phyloP scores from a whole-genome alignment of 2,113 vertebrate genomes.

The Nettapus auritus region DNA sequence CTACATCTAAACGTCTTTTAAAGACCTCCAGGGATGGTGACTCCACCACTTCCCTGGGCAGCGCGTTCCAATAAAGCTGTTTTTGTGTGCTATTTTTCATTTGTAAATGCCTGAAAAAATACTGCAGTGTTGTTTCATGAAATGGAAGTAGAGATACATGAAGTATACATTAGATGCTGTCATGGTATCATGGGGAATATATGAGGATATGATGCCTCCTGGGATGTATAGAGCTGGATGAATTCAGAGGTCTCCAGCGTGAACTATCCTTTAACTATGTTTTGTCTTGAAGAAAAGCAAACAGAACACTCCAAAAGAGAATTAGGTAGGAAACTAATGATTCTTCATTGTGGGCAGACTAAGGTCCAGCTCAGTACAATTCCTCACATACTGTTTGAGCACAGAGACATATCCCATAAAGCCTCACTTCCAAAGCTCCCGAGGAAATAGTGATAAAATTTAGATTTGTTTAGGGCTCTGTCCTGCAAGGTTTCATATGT shows the following conservation, averaged over 20 bases:
- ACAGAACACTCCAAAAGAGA: not conserved
- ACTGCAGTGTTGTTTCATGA: not conserved
- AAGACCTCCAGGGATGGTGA: too few species aligned
- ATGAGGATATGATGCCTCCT: not conserved
- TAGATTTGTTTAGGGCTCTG: not conserved
- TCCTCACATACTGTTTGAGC: not conserved
- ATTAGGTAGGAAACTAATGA: not conserved
- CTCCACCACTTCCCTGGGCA: too few species aligned
- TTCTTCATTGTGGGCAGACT: not conserved
- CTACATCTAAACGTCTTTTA: too few species aligned
- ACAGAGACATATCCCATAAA: not conserved
- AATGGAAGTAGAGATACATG: not conserved
- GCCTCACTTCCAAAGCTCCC: not conserved
- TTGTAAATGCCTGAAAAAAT: not conserved
- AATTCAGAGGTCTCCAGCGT: not conserved
- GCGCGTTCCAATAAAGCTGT: too few species aligned
- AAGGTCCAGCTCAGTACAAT: not conserved
- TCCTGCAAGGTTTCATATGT: not conserved
- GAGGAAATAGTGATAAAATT: not conserved
- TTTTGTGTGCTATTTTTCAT: not conserved
- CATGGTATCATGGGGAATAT: not conserved
- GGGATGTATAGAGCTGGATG: not conserved
- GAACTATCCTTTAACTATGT: not conserved
- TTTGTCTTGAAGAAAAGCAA: not conserved
- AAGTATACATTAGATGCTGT: not conserved